Percentiles rank a stretch among this genome's conserved stretches.
These are phyloP conservation scores for Vireo griseus DNA, from an alignment of 2,797 vertebrate genomes.

Conservation along the genomic window DNA sequence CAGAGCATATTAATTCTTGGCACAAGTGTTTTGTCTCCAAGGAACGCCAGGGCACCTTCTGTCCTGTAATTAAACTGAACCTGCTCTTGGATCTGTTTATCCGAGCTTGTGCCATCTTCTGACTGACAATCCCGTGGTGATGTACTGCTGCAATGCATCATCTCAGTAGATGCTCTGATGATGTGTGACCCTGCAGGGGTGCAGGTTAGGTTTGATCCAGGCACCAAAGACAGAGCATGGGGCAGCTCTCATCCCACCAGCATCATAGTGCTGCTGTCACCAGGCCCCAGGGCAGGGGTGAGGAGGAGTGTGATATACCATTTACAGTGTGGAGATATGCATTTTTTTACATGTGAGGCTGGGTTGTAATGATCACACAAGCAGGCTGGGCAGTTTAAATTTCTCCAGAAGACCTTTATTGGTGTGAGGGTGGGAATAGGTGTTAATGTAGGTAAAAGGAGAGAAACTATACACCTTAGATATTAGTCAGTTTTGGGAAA, in stretches of 20 bases:
- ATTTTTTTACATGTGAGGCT: not conserved
- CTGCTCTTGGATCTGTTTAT: slow-evolving; percentile 26
- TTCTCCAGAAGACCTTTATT: not conserved
- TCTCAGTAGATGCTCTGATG: not conserved
- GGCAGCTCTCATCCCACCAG: rapidly evolving
- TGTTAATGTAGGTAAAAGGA: not conserved
- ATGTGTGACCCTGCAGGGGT: not conserved
- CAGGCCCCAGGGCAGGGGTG: not conserved
- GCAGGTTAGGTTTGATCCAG: not conserved
- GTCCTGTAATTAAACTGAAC: slow-evolving; percentile 46
- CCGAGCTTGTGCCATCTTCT: not conserved
- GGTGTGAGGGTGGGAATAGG: not conserved
- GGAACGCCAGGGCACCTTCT: slow-evolving; percentile 25
- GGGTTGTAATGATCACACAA: not conserved
- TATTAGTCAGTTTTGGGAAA: not conserved
- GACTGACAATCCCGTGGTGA: not conserved
- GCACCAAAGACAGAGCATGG: not conserved
- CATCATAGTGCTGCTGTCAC: not conserved
- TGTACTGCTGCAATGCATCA: not conserved
- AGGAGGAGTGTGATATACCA: not conserved
- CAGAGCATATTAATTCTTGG: slow-evolving; percentile 37
- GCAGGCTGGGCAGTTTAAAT: not conserved
- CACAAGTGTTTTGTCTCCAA: not conserved
- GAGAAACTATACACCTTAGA: not conserved
- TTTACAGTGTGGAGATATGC: not conserved